Conservation (phyloP, 2,888 invertebrate genomes). For the Idaea straminata region DNA sequence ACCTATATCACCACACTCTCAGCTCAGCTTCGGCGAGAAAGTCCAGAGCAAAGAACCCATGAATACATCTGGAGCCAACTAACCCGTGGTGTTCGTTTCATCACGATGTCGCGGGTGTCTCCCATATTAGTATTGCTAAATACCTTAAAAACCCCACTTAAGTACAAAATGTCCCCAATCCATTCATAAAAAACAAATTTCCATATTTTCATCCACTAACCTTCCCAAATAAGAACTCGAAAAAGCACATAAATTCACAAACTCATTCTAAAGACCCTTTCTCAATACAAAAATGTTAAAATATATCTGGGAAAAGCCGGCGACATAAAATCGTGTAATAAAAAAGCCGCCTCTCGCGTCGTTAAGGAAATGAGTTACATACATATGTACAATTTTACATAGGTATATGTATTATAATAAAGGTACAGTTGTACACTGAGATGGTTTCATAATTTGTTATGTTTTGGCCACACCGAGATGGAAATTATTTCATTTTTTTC, state of each 20-base stretch:
- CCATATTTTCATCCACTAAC: conserved; percentile 8
- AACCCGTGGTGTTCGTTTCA: too few species aligned
- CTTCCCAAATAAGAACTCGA: conserved; percentile 15
- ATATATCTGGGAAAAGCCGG: conserved; percentile 29
- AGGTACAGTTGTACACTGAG: conserved; percentile 13
- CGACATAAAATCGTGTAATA: conserved; percentile 42
- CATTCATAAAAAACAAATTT: conserved; percentile 1
- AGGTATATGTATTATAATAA: conserved; percentile 18
- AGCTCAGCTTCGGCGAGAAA: too few species aligned
- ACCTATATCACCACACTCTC: too few species aligned
- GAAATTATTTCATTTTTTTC: too few species aligned
- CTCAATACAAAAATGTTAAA: conserved; percentile 27
- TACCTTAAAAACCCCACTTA: not conserved
- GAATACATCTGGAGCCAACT: too few species aligned
- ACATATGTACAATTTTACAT: conserved; percentile 19
- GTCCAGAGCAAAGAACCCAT: too few species aligned
- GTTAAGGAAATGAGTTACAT: conserved; percentile 62
- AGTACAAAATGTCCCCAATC: not conserved
- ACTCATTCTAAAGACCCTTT: conserved; percentile 17
- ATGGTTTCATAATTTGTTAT: not conserved
- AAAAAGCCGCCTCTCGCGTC: conserved; percentile 44
- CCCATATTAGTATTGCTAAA: not conserved
- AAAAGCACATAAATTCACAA: conserved; percentile 23
- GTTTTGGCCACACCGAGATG: not conserved
- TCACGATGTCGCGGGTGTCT: not conserved